These are phyloP conservation scores for Torymus texanus DNA, from an alignment of 2,888 invertebrate genomes.

Conservation along the genomic window DNA sequence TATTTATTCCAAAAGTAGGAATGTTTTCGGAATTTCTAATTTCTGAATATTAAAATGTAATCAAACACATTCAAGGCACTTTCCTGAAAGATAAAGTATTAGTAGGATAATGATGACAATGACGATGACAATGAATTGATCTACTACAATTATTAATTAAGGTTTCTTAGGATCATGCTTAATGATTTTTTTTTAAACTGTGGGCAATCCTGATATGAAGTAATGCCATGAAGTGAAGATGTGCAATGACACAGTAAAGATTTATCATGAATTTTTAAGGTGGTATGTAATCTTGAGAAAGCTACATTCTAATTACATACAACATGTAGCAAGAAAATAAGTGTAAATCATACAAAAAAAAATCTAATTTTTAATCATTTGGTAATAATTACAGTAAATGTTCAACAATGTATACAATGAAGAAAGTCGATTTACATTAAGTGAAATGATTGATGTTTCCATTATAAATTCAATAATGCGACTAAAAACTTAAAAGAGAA, in stretches of 20 bases:
- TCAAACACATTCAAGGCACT: neutral
- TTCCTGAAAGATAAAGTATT: conserved; percentile 26
- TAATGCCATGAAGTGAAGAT: conserved; percentile 47
- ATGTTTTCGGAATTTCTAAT: too few relatives aligned
- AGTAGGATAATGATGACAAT: conserved; percentile 24
- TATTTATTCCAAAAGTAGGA: too few relatives aligned
- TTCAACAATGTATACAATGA: conserved; percentile 52
- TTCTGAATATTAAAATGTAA: too few relatives aligned
- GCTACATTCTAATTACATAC: conserved; percentile 69
- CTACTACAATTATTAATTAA: conserved; percentile 51
- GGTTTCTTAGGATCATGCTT: conserved; percentile 43
- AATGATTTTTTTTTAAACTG: conserved; percentile 31
- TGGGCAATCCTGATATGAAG: conserved; percentile 21
- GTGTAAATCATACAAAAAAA: conserved; percentile 46
- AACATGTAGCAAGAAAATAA: conserved; percentile 64
- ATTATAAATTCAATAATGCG: conserved; percentile 68
- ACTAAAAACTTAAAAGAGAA: conserved; percentile 59
- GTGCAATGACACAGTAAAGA: conserved; percentile 47
- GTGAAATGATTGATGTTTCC: conserved; percentile 53
- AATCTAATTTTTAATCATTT: conserved; percentile 25
- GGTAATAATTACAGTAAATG: conserved; percentile 48
- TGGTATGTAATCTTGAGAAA: conserved; percentile 53
- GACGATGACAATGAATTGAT: conserved; percentile 35
- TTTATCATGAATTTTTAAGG: conserved; percentile 20
- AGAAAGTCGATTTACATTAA: conserved; percentile 55